Evolutionary conservation across 2,797 vertebrate species (phyloP), one percentile per base, ranked within the genome.

Genomic region (Spinibarbus caldwelli): DNA sequence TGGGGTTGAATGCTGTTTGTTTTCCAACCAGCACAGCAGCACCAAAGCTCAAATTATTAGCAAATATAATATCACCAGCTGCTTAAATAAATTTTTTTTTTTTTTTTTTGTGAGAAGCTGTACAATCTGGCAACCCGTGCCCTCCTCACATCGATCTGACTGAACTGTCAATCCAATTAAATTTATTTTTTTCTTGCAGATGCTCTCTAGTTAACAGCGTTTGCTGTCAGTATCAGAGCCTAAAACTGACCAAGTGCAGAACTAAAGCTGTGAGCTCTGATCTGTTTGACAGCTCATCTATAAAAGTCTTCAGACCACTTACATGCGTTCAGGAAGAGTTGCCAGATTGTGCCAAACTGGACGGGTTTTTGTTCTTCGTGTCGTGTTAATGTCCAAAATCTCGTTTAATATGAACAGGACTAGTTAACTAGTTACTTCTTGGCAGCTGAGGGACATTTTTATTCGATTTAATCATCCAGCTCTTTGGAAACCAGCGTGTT

Each of bases 221-320:
- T 71, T 45, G 12, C 64, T 78, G 75, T 84, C 82, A 72, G 66
- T 26, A 26, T 59, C 49, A 54, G 66, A 85, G 76, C 67, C 62
- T 54, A 84, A 43, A 78, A 78, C 21, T 49, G 85, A 86, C 71
- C 36, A 85, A 66, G 62, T 49, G 7, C 68, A 66, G 45, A 71
- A 38, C 36, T 45, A 52, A 72, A 73, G 31, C 68, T 36, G 34
- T 38, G 31, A 79, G 77, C 81, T 87, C 66, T 62, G 68, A 81
- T 54, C 83, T 43, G 67, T 85, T 82, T 82, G 86, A 87, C 73
- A 87, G 83, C 75, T 87, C 73, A 43, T 82, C 67, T 82, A 70
- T 77, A 54, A 57, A 73, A 79, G 76, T 59, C 78, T 84, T 59
- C 31, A 80, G 52, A 62, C 38, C 83, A 78, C 36, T 31, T 57